A percentile compares a stretch with the other conserved stretches of the same genome.
Conservation (phyloP, 2,113 vertebrate species). For the Carlito syrichta region DNA sequence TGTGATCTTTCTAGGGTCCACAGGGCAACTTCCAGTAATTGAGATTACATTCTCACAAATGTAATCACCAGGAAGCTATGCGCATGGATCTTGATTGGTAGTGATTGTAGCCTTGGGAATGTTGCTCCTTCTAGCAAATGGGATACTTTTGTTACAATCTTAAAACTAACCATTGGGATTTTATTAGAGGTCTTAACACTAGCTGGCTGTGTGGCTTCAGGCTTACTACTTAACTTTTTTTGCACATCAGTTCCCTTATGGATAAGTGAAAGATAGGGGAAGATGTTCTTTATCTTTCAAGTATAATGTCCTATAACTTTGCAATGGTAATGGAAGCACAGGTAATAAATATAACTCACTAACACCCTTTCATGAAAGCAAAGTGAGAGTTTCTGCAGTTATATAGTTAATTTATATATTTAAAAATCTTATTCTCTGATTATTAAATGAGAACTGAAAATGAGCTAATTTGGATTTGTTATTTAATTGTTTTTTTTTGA, state of each 20-base stretch:
- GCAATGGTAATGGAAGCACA: not conserved
- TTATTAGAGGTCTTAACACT: not conserved
- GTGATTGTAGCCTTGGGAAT: not conserved
- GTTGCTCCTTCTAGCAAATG: not conserved
- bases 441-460: constrained; percentile 9
- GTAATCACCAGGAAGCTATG: not conserved
- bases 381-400: not conserved
- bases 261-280: not conserved
- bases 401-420: not conserved
- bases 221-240: not conserved
- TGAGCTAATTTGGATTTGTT: not conserved
- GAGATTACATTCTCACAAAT: not conserved
- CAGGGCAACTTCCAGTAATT: not conserved
- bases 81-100: not conserved
- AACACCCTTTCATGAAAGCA: not conserved
- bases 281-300: not conserved
- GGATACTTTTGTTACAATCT: not conserved
- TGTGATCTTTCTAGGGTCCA: not conserved
- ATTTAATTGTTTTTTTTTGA: not conserved
- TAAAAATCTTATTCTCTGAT: not conserved
- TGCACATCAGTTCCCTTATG: not conserved
- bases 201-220: not conserved
- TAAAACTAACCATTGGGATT: not conserved
- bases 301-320: not conserved
- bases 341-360: not conserved